phyloP scores from a whole-genome alignment of 2,888 invertebrate genomes.

The Diadegma fenestrale region DNA sequence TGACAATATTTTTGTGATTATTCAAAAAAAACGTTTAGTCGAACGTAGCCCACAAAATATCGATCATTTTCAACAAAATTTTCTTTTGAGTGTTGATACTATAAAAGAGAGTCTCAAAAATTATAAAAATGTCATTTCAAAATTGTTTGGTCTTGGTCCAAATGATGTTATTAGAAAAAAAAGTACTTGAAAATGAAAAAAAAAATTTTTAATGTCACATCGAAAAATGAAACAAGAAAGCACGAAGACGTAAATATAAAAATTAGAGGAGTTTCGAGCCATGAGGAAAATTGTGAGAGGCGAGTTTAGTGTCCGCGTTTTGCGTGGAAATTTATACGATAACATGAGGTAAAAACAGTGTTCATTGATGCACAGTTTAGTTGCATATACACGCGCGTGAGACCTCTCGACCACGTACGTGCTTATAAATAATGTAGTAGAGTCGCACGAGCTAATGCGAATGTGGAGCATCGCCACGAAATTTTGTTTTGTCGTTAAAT shows the following conservation, averaged over 20 bases:
- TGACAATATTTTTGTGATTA: too few relatives aligned
- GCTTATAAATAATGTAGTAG: constrained; percentile 60
- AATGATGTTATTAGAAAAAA: not conserved
- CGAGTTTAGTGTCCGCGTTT: constrained; percentile 48
- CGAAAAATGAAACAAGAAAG: not conserved
- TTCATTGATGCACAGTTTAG: constrained; percentile 42
- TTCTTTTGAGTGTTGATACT: not conserved
- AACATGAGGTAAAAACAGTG: constrained; percentile 10
- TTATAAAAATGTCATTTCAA: not conserved
- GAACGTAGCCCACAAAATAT: too few relatives aligned
- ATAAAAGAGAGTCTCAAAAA: not conserved
- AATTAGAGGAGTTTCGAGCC: not conserved
- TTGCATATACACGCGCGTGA: constrained; percentile 13
- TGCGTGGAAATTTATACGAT: constrained; percentile 2
- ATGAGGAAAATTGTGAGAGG: constrained; percentile 40
- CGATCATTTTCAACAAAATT: too few relatives aligned
- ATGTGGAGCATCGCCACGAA: constrained; percentile 72
- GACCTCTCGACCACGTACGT: constrained; percentile 40
- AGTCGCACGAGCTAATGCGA: constrained; percentile 51
- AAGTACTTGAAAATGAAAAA: not conserved
- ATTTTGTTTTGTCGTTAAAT: constrained; percentile 71
- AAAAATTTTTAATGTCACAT: not conserved
- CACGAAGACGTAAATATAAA: not conserved
- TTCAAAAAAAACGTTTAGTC: too few relatives aligned
- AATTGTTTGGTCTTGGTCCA: not conserved